Base-by-base conservation (phyloP, 2,888 invertebrate genomes). In the Oligia strigilis region DNA sequence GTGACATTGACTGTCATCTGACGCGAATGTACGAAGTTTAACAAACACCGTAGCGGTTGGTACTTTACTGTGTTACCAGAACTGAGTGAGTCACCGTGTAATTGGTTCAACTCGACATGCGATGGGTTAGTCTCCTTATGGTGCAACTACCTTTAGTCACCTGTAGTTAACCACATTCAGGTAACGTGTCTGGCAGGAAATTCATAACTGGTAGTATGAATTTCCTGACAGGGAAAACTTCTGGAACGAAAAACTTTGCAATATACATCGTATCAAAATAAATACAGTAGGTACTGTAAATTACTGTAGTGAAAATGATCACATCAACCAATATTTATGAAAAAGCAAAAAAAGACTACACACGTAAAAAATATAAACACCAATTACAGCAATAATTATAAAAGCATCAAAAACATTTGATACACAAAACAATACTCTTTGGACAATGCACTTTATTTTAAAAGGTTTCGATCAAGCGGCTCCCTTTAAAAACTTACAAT, bases 401-500 rank as follows among this genome's bases (percentile, higher is more conserved):
- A 78, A 75, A 69, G 0, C 64, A 75, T 74, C 43, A 62, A 72
- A 81, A 74, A 75, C 52, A 77, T 65, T 82, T 72, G 64, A 67
- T 58, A 70, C 55, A 79, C 67, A 77, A 89, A 87, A 89, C 89
- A 89, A 89, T 88, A 71, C 80, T 65, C 66, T 23, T 62, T 72
- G 74, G 74, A 87, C 87, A 83, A 87, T 84, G 85, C 78, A 80
- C 80, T 75, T 85, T 83, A 82, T 88, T 84, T 92, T 94, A 94
- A 95, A 94, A 95, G 93, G 92, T 92, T 93, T 95, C 93, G 91
- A 94, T 95, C 93, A 93, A 87, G 94, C 95, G 95, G 95, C 91
- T 64, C 72, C 80, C 80, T 92, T 94, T 92, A 91, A 94, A 80
- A 95, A 94, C 93, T 92, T 94, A 94, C 94, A 94, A 94, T 95